Evolutionary conservation across 2,797 vertebrate genomes (phyloP).

Genomic region (Halcyon leucocephala): DNA sequence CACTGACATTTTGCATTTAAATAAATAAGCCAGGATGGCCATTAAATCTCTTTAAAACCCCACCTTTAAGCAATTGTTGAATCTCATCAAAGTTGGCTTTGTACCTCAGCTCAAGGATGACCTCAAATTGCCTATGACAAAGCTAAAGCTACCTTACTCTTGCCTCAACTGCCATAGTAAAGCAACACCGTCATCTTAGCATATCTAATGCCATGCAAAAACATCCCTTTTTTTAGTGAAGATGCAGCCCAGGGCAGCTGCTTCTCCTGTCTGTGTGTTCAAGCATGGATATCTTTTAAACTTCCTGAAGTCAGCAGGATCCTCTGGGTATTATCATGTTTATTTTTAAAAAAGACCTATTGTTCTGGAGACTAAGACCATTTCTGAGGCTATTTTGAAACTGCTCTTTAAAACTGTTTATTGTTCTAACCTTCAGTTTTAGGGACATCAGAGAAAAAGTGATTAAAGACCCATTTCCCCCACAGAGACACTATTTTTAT

Average conservation of each 20-base stretch:
- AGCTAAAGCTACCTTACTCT: neutral
- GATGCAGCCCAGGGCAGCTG: neutral
- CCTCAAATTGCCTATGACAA: neutral
- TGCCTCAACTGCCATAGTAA: neutral
- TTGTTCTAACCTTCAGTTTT: conserved; percentile 54
- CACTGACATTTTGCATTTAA: neutral
- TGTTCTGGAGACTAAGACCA: conserved; percentile 15
- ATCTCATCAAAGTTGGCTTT: neutral
- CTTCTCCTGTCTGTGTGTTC: neutral
- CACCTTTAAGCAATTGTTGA: neutral
- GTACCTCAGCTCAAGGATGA: neutral
- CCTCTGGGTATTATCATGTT: neutral
- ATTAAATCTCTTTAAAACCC: neutral
- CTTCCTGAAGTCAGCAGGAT: conserved; percentile 16
- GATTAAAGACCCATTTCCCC: conserved; percentile 50
- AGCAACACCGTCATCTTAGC: neutral
- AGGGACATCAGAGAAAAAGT: conserved; percentile 38
- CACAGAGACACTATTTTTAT: conserved; percentile 45
- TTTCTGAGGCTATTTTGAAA: conserved; percentile 44
- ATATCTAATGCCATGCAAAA: neutral
- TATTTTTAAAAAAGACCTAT: conserved; percentile 23
- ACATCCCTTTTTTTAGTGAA: neutral
- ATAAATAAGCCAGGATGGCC: neutral
- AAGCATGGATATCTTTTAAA: neutral
- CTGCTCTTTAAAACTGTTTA: conserved; percentile 9